These are phyloP conservation scores for Trachelipus rathkii DNA, from an alignment of 1,140 invertebrate species.

Conservation along the genomic window DNA sequence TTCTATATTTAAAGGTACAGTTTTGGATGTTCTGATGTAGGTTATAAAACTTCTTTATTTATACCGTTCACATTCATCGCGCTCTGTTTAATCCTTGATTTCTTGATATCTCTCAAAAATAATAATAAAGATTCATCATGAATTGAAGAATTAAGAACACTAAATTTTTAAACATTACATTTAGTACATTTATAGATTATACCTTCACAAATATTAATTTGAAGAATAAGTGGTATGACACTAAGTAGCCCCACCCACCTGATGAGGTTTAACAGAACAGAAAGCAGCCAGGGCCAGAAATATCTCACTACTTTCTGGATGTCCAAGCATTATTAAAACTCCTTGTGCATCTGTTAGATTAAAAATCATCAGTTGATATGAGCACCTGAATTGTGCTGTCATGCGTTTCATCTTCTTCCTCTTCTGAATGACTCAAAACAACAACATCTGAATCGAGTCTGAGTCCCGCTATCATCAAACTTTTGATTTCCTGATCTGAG, in stretches of 20 bases:
- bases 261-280: constrained; percentile 92
- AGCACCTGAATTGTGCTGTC: constrained; percentile 58
- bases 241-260: constrained; percentile 57
- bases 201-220: too few species aligned
- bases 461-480: neutral
- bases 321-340: constrained; percentile 92
- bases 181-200: too few species aligned
- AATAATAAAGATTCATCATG: too few species aligned
- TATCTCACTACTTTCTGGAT: constrained; percentile 83
- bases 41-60: too few species aligned
- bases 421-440: constrained; percentile 37
- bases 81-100: too few species aligned
- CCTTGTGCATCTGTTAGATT: constrained; percentile 89
- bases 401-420: constrained; percentile 61
- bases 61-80: too few species aligned
- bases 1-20: too few species aligned
- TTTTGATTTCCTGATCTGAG: constrained; percentile 19
- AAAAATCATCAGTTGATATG: constrained; percentile 62
- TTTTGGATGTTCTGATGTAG: too few species aligned
- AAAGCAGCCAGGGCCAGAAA: constrained; percentile 89
- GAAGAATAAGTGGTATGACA: too few species aligned
- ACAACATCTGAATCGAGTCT: constrained; percentile 40
- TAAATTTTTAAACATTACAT: neutral
- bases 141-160: too few species aligned
- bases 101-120: too few species aligned